phyloP scores from a whole-genome alignment of 2,113 vertebrate species.

The Mesitornis unicolor region DNA sequence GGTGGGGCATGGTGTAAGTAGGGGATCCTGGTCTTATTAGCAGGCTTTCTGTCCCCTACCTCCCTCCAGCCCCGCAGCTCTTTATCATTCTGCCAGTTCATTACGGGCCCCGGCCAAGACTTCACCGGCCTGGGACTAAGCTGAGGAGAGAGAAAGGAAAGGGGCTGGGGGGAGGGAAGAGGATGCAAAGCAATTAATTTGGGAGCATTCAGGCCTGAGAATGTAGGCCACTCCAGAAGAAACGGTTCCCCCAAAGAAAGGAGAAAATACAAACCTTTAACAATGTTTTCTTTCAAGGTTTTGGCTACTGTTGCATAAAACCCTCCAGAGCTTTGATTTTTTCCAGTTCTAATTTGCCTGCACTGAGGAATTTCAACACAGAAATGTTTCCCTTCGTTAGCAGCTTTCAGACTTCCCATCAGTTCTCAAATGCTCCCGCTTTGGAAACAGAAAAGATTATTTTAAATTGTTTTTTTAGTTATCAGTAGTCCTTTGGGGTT shows the following conservation, averaged over 20 bases:
- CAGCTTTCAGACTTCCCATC: constrained; percentile 16
- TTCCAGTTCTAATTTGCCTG: constrained; percentile 26
- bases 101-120: constrained; percentile 64
- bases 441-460: not conserved
- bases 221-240: constrained; percentile 59
- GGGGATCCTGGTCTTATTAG: constrained; percentile 85
- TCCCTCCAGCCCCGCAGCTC: constrained; percentile 37
- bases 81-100: constrained; percentile 76
- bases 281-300: constrained; percentile 59
- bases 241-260: not conserved
- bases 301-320: constrained; percentile 55
- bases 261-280: constrained; percentile 67
- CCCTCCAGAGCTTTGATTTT: constrained; percentile 47
- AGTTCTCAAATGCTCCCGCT: not conserved
- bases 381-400: not conserved
- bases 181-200: constrained; percentile 82
- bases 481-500: not conserved
- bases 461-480: no score
- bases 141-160: constrained; percentile 32
- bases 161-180: constrained; percentile 30
- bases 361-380: not conserved
- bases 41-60: constrained; percentile 52
- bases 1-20: constrained; percentile 71
- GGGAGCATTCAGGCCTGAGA: constrained; percentile 65
- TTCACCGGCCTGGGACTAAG: not conserved